A percentile compares a stretch with the other conserved stretches of the same genome.
These are phyloP conservation scores for Oreochromis aureus DNA, from an alignment of 2,113 vertebrate species.

Conservation along the genomic window DNA sequence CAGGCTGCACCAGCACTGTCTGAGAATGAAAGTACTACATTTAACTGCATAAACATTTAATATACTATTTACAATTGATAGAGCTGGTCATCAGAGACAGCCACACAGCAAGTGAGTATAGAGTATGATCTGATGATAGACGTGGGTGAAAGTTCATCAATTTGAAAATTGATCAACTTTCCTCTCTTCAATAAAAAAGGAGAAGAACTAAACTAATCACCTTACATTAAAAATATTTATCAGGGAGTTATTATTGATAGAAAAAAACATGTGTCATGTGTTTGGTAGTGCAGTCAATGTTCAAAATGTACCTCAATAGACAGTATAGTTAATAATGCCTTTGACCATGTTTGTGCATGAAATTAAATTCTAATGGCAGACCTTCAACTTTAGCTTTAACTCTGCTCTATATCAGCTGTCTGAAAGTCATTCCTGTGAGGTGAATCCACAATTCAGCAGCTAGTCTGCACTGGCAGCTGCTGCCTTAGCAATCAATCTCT, in stretches of 20 bases:
- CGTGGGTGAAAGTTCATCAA: too few relatives aligned
- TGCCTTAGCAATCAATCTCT: constrained; percentile 9
- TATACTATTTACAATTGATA: background rate
- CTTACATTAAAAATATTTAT: background rate
- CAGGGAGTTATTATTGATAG: background rate
- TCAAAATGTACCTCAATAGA: background rate
- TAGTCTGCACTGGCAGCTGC: constrained; percentile 3
- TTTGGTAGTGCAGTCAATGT: background rate
- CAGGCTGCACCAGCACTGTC: background rate
- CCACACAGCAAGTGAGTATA: background rate
- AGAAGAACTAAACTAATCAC: background rate
- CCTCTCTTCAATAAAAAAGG: background rate
- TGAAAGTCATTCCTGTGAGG: background rate
- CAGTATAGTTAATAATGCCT: background rate
- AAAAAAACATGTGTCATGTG: background rate
- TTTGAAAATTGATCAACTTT: background rate
- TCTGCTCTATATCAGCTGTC: constrained; percentile 24
- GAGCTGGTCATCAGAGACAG: background rate
- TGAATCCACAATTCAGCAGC: constrained; percentile 12
- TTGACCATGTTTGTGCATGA: background rate
- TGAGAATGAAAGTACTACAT: background rate
- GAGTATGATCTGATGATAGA: background rate
- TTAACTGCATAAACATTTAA: background rate
- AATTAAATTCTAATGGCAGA: background rate
- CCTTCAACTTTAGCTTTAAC: background rate